Evolutionary conservation across 2,888 invertebrate genomes (phyloP).

Genomic region (Pseudanteris insignis): DNA sequence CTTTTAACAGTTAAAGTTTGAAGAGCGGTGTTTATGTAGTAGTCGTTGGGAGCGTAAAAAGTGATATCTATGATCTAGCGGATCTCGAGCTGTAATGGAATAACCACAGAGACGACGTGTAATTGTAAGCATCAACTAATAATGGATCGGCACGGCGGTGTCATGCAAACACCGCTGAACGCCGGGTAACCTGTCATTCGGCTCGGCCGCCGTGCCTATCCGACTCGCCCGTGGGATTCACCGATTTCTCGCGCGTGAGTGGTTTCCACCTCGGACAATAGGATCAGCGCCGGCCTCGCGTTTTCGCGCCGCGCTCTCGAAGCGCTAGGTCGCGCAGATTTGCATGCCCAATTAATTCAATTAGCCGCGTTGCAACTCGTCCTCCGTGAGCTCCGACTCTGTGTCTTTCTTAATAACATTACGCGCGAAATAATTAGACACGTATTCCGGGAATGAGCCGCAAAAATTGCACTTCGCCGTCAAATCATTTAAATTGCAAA

Average conservation of each 20-base stretch:
- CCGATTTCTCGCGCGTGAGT: conserved; percentile 61
- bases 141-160: conserved; percentile 60
- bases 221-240: conserved; percentile 55
- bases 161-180: conserved; percentile 62
- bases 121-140: conserved; percentile 67
- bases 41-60: conserved; percentile 7
- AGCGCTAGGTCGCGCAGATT: conserved; percentile 44
- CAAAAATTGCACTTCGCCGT: conserved; percentile 43
- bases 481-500: conserved; percentile 45
- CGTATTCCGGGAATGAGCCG: conserved; percentile 44
- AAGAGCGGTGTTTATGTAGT: too few relatives aligned
- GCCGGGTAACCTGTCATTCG: conserved; percentile 63
- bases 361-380: conserved; percentile 47
- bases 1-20: too few relatives aligned
- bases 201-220: conserved; percentile 56
- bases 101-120: conserved; percentile 66
- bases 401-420: conserved; percentile 39
- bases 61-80: conserved; percentile 51
- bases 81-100: conserved; percentile 62
- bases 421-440: conserved; percentile 42
- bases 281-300: conserved; percentile 57
- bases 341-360: conserved; percentile 58
- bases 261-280: conserved; percentile 62
- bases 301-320: conserved; percentile 19
- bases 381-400: conserved; percentile 1